These are phyloP conservation scores for Crepidodera aurea DNA, from an alignment of 2,888 invertebrate genomes.

Conservation along the genomic window DNA sequence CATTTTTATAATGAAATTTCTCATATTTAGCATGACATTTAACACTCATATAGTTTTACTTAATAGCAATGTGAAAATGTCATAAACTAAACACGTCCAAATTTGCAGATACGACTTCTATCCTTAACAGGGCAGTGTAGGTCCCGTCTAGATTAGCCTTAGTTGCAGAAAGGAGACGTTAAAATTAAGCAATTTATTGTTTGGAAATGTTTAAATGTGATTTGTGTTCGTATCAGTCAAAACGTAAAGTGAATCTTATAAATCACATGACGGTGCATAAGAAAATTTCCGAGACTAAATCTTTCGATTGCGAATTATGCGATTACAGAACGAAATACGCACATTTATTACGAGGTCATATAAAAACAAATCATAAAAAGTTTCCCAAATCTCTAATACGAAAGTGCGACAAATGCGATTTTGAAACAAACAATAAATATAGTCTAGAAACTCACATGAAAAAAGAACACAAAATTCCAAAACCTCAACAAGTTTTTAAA, in stretches of 20 bases:
- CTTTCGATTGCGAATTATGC: not conserved
- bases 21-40: too few relatives aligned
- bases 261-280: conserved; percentile 3
- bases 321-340: not conserved
- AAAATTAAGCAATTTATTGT: too few relatives aligned
- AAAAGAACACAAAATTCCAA: not conserved
- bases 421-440: conserved; percentile 3
- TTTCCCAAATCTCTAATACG: not conserved
- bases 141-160: too few relatives aligned
- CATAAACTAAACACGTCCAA: too few relatives aligned
- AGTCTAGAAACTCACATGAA: conserved; percentile 4
- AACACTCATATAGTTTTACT: too few relatives aligned
- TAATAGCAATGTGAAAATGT: too few relatives aligned
- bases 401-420: conserved; percentile 12
- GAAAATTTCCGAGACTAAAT: not conserved
- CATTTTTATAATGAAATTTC: too few relatives aligned
- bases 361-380: not conserved
- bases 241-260: not conserved
- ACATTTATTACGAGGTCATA: conserved; percentile 1
- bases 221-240: too few relatives aligned
- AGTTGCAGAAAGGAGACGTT: too few relatives aligned
- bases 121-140: too few relatives aligned
- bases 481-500: not conserved
- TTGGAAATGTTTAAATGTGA: too few relatives aligned
- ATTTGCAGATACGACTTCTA: too few relatives aligned